Evolutionary conservation across 2,797 vertebrate species (phyloP).

Genomic region (Tauraco hartlaubi): DNA sequence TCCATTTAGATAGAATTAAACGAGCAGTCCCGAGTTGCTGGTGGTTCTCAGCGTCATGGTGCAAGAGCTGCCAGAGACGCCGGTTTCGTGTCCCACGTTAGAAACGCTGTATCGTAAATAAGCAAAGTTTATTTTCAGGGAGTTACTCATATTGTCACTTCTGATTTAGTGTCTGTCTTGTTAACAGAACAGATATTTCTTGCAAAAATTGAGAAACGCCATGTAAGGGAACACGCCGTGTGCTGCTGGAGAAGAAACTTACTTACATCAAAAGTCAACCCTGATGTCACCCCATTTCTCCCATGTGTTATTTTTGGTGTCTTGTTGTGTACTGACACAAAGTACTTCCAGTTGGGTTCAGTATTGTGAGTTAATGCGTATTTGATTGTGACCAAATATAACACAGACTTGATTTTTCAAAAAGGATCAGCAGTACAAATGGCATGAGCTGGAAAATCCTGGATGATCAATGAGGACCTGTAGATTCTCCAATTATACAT

Average conservation of each 20-base stretch:
- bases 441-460: neutral
- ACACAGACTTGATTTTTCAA: neutral
- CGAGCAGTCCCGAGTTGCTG: neutral
- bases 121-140: slow-evolving; percentile 32
- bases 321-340: neutral
- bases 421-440: neutral
- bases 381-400: neutral
- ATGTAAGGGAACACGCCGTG: neutral
- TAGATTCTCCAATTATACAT: neutral
- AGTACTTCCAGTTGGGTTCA: neutral
- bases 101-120: neutral
- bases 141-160: slow-evolving; percentile 26
- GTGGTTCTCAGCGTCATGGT: neutral
- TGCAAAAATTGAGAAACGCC: neutral
- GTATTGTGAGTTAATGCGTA: neutral
- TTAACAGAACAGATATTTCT: neutral
- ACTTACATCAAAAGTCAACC: neutral
- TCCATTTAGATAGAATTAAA: neutral
- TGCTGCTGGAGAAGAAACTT: neutral
- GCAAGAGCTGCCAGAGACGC: neutral
- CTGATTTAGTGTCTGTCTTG: neutral
- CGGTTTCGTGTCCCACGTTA: neutral
- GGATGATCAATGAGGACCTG: neutral
- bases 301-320: neutral
- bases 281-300: neutral